A percentile compares a stretch with the other conserved stretches of the same genome.
phyloP scores from a whole-genome alignment of 2,888 invertebrate genomes.

The Drosophila borborema region DNA sequence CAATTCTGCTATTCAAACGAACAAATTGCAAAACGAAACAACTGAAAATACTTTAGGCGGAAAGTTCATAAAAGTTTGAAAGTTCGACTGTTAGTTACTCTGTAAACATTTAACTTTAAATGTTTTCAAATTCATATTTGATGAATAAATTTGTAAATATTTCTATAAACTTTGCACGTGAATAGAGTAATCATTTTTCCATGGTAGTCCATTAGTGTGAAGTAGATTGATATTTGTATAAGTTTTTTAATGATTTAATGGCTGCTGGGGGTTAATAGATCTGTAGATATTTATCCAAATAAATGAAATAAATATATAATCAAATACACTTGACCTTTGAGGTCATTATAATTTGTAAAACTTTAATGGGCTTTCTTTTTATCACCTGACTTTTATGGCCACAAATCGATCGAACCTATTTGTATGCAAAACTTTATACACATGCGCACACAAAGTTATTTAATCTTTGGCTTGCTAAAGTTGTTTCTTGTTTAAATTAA shows the following conservation, averaged over 20 bases:
- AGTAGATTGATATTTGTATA: background rate
- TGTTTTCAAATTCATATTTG: background rate
- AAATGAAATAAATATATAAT: too few species aligned
- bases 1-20: slow-evolving; percentile 68
- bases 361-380: background rate
- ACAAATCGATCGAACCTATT: background rate
- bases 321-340: too few species aligned
- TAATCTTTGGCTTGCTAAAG: slow-evolving; percentile 1
- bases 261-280: background rate
- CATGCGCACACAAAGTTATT: background rate
- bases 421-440: slow-evolving; percentile 1
- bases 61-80: slow-evolving; percentile 6
- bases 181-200: background rate
- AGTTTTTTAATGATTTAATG: too few species aligned
- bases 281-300: too few species aligned
- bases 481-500: slow-evolving; percentile 12
- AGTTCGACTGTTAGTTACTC: slow-evolving; percentile 17
- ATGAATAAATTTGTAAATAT: background rate
- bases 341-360: background rate
- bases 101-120: background rate
- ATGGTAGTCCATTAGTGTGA: background rate
- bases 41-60: slow-evolving; percentile 5
- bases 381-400: background rate
- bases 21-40: slow-evolving; percentile 46
- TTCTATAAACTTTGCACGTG: background rate